Conservation (phyloP, 2,797 vertebrate species). For the Cuniculus paca region DNA sequence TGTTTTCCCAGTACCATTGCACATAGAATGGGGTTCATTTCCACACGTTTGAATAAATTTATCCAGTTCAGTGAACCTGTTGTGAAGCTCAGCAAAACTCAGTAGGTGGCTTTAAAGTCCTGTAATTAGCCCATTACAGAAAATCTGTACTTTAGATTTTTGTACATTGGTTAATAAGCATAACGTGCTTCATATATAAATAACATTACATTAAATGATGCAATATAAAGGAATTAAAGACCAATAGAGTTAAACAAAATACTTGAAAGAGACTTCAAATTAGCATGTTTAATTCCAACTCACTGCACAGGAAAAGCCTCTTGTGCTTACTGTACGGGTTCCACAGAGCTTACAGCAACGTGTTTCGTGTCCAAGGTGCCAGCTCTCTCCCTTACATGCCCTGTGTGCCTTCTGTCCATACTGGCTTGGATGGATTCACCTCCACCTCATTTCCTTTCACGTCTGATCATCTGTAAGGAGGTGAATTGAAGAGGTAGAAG, state of each 20-base stretch:
- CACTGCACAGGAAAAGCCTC: conserved; percentile 95
- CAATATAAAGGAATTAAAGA: conserved; percentile 91
- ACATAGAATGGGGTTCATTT: conserved; percentile 93
- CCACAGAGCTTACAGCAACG: conserved; percentile 66
- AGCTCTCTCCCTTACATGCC: conserved; percentile 58
- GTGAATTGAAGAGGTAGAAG: neutral
- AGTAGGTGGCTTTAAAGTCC: conserved; percentile 93
- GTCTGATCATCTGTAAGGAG: conserved; percentile 39
- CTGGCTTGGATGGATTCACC: conserved; percentile 76
- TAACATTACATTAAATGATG: conserved; percentile 92
- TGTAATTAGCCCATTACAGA: conserved; percentile 93
- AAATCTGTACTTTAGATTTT: conserved; percentile 92
- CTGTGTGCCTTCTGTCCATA: conserved; percentile 70
- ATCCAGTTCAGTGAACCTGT: conserved; percentile 93
- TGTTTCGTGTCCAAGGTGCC: conserved; percentile 70
- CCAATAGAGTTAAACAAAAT: conserved; percentile 92
- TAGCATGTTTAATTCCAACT: conserved; percentile 98
- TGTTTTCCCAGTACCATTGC: conserved; percentile 92
- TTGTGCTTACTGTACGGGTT: conserved; percentile 94
- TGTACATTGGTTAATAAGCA: conserved; percentile 92
- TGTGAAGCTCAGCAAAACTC: conserved; percentile 92
- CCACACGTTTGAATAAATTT: conserved; percentile 94
- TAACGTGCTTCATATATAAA: conserved; percentile 91
- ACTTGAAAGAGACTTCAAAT: conserved; percentile 94
- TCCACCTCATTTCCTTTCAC: conserved; percentile 77